Evolutionary conservation across 2,797 vertebrate genomes (phyloP).

Genomic region (Gymnoscopelus microlampas): DNA sequence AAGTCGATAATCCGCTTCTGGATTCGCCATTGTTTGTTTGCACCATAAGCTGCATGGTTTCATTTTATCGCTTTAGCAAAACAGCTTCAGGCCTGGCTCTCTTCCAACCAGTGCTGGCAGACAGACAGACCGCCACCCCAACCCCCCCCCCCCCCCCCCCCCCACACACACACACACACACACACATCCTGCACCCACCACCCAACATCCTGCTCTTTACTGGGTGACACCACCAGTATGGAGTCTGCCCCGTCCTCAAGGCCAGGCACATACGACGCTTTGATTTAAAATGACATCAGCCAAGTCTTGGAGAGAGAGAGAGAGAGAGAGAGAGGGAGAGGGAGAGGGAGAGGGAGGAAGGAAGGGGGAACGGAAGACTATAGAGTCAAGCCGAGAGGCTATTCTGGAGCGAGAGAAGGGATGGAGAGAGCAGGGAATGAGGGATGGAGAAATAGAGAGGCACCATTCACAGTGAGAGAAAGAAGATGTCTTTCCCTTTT

Average conservation of each 20-base stretch:
- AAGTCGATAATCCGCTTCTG: conserved; percentile 71
- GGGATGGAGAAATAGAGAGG: not conserved
- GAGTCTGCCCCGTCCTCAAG: conserved; percentile 38
- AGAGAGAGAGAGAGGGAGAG: not conserved
- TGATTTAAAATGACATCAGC: conserved; percentile 22
- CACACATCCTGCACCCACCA: not conserved
- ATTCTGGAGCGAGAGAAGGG: no score
- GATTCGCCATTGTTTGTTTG: conserved; percentile 47
- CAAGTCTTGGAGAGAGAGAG: not conserved
- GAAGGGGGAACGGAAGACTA: no score
- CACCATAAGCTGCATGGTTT: conserved; percentile 41
- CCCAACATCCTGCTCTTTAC: conserved; percentile 17
- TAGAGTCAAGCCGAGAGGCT: no score
- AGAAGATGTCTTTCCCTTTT: not conserved
- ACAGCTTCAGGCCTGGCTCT: conserved; percentile 20
- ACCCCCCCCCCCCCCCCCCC: not conserved
- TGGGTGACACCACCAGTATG: conserved; percentile 19
- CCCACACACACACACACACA: no score
- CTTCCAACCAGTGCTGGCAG: conserved; percentile 49
- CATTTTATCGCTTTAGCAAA: conserved; percentile 5
- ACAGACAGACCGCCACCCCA: not conserved
- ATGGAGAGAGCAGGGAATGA: not conserved
- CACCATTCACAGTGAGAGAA: not conserved
- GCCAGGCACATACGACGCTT: conserved; percentile 29
- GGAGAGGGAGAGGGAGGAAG: not conserved